phyloP scores from a whole-genome alignment of 2,797 vertebrate species.

The Pseudochaenichthys georgianus region DNA sequence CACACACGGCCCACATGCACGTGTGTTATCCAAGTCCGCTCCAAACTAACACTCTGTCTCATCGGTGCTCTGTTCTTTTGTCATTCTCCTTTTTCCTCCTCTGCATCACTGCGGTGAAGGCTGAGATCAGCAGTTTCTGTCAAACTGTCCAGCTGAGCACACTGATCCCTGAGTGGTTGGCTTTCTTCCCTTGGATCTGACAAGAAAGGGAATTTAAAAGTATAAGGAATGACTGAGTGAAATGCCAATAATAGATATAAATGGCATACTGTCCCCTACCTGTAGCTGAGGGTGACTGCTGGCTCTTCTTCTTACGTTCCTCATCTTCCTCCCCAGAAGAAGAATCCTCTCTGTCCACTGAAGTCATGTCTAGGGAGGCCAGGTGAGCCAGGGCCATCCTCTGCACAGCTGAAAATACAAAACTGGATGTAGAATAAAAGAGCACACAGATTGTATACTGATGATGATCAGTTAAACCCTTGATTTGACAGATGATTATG shows the following conservation, averaged over 20 bases:
- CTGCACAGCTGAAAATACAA: conserved; percentile 87
- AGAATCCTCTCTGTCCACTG: conserved; percentile 72
- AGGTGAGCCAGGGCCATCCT: conserved; percentile 91
- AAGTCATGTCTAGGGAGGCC: conserved; percentile 82
- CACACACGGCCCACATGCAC: not conserved
- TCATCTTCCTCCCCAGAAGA: conserved; percentile 84
- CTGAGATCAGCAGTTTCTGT: conserved; percentile 29
- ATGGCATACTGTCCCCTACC: conserved; percentile 39
- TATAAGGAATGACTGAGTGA: not conserved
- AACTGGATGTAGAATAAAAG: not conserved
- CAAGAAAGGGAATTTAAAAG: conserved; percentile 33
- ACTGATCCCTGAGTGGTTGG: conserved; percentile 32
- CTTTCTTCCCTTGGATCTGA: conserved; percentile 49
- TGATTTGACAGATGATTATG: not conserved
- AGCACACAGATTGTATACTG: not conserved
- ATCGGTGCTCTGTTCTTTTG: conserved; percentile 12
- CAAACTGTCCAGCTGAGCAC: conserved; percentile 32
- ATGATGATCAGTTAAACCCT: not conserved
- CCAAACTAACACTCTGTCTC: conserved; percentile 14
- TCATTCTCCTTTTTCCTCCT: conserved; percentile 63
- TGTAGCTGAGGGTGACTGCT: conserved; percentile 51
- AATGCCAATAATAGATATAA: not conserved
- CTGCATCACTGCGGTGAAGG: conserved; percentile 18
- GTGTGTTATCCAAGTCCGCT: conserved; percentile 21
- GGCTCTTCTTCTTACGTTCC: conserved; percentile 62